Base-by-base conservation (phyloP, 23 tunicate genomes). In the Oikopleura vanhoeffeni region DNA sequence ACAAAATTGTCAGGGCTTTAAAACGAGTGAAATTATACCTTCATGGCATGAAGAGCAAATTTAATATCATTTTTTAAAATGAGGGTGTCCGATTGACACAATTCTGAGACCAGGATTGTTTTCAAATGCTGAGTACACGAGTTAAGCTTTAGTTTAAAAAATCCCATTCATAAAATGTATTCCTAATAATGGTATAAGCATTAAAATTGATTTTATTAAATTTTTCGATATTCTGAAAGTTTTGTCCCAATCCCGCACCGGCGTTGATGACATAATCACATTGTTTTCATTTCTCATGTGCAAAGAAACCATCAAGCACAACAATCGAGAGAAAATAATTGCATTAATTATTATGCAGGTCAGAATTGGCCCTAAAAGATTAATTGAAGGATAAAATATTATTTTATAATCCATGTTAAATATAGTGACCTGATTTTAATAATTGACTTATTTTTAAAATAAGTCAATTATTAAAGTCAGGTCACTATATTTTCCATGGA, bases 101-200 rank as follows among this genome's bases (percentile, higher is more conserved):
- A 49, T 49, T 49, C 60, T 8, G 60, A 18, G 8, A 49, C 18
- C 60, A 8, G 8, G 60, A 8, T 18, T 8, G 8, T 18, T 49
- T 49, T 49, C 60, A 8, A 8, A 18, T 18, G 8, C 60, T 8
- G 60, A 49, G 18, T 18, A 49, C 18, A 8, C 18, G 18, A 8
- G 60, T 8, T 8, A 49, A 8, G 8, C 18, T 8, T 49, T 8
- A 49, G 18, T 8, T 8, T 8, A 49, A 49, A 49, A 49, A 49
- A 8, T 49, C 60, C 18, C 8, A 49, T 49, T 8, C 60, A 71
- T 71, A 71, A 71, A 71, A 38, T 71, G 79, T 2, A 71, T 33
- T 33, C 79, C 79, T 71, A 71, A 38, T 18, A 71, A 38, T 13
- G 79, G 79, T 18, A 71, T 71, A 18, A 71, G 79, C 79, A 71